Conservation (phyloP, 64 coral and sea anemone species). For the Stichodactyla helianthus region DNA sequence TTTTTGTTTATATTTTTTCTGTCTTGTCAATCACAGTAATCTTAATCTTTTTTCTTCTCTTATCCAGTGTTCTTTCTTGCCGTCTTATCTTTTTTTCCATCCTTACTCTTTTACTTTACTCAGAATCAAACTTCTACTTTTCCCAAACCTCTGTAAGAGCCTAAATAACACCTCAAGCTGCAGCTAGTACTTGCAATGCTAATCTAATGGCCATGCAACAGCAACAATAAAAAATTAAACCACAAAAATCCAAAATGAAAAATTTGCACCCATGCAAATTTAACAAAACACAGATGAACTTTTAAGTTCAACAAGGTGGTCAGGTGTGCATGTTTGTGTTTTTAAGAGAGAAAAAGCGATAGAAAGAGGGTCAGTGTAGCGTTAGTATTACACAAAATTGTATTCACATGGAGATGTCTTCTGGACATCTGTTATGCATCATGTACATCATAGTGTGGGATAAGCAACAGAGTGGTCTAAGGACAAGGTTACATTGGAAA, state of each 20-base stretch:
- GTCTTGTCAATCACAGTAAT: not conserved
- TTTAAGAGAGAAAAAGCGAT: not conserved
- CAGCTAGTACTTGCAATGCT: not conserved
- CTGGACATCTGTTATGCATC: not conserved
- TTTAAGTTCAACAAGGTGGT: not conserved
- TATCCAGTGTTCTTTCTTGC: not conserved
- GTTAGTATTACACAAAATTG: not conserved
- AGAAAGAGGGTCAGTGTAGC: not conserved
- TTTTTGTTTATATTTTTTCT: not conserved
- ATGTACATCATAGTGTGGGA: not conserved
- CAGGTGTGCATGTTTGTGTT: not conserved
- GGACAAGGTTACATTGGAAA: not conserved
- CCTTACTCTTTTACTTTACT: not conserved
- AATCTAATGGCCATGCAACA: not conserved
- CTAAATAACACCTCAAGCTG: not conserved
- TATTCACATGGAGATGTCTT: not conserved
- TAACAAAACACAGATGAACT: not conserved
- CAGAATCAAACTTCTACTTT: not conserved
- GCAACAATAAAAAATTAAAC: not conserved
- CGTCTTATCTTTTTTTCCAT: not conserved
- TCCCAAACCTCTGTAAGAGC: not conserved
- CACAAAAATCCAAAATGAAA: not conserved
- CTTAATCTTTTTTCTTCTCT: not conserved
- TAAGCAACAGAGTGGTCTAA: not conserved
- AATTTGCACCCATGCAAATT: not conserved